Evolutionary conservation across 2,888 invertebrate genomes (phyloP), one percentile per base, ranked within the genome.

Genomic region (Eustalomyia histrio): DNA sequence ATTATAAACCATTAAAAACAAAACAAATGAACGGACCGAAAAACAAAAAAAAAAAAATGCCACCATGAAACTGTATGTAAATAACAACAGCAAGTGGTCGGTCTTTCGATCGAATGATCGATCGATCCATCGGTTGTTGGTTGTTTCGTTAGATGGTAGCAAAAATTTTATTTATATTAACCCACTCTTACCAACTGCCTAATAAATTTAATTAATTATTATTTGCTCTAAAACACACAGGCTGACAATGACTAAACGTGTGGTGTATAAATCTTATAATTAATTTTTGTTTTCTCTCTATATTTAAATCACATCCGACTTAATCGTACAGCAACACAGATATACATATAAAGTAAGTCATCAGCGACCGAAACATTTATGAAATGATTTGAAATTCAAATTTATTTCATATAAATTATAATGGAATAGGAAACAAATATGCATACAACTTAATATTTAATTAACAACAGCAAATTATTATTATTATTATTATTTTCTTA

Each of bases 121-220:
- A 29, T 14, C 52, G 52, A 14, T 14, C 55, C 18, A 21, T 55
- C 10, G 57, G 16, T 29, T 29, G 10, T 57, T n/a, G n/a, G n/a
- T n/a, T n/a, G n/a, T n/a, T n/a, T n/a, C n/a, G n/a, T n/a, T n/a
- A n/a, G n/a, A n/a, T 57, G 9, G 57, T 57, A 57, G 57, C 57
- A 24, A 29, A 16, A 29, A 16, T 29, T 14, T 43, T 47, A 55
- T 33, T 52, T 50, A 64, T 79, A 64, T 79, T 79, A 80, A 69
- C 74, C 57, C 78, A 78, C 63, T 79, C 47, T 43, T 6, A 74
- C 33, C 72, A 71, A 75, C 35, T 68, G 71, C 53, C 63, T 43
- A 78, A 86, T 83, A 83, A 86, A 86, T 84, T 86, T 85, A 85
- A 87, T 87, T 87, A 86, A 87, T 87, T 87, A 85, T 84, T 72